A percentile compares a stretch with the other conserved stretches of the same genome.
These are phyloP conservation scores for Odocoileus virginianus DNA, from an alignment of 2,113 vertebrate species.

Conservation along the genomic window DNA sequence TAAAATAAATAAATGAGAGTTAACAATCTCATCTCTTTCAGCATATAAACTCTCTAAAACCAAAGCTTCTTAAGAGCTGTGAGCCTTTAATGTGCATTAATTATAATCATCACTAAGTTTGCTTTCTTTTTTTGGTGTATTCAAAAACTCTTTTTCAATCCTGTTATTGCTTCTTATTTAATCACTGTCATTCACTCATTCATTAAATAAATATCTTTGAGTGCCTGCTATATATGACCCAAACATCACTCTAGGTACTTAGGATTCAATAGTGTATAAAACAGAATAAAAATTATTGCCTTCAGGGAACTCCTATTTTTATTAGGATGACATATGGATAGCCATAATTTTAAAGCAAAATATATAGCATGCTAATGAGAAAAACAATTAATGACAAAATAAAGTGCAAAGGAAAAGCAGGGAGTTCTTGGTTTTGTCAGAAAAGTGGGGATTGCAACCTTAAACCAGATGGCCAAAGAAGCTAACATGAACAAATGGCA, in stretches of 20 bases:
- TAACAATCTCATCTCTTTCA: background rate
- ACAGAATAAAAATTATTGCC: background rate
- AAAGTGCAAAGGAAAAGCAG: background rate
- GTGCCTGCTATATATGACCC: background rate
- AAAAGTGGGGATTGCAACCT: background rate
- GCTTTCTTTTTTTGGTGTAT: background rate
- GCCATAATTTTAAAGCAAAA: background rate
- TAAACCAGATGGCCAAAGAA: background rate
- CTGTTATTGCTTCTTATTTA: background rate
- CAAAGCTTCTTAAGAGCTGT: background rate
- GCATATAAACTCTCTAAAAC: background rate
- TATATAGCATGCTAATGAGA: background rate
- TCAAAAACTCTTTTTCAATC: background rate
- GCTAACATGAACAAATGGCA: background rate
- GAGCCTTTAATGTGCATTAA: background rate
- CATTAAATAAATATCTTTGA: background rate
- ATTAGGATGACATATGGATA: background rate
- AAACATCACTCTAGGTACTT: background rate
- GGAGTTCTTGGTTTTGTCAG: background rate
- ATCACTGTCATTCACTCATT: background rate
- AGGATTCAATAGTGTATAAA: background rate
- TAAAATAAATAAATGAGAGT: background rate
- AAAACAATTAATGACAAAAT: background rate
- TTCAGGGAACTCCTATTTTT: background rate
- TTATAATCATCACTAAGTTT: background rate